phyloP scores from a whole-genome alignment of 2,113 vertebrate genomes.

The Solenodon paradoxus region DNA sequence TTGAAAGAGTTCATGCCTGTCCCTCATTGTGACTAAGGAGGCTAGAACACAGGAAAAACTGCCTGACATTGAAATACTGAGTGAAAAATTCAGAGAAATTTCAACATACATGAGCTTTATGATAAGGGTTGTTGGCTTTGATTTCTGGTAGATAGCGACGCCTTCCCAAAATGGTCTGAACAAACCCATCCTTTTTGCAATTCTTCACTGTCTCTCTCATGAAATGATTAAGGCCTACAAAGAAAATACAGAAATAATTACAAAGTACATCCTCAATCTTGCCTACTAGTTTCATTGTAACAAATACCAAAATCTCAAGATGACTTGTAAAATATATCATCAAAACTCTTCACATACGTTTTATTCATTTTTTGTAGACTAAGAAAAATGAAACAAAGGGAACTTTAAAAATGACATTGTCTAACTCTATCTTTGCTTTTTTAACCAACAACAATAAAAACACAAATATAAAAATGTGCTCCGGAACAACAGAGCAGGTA shows the following conservation, averaged over 20 bases:
- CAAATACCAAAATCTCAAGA: not conserved
- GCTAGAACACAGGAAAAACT: too few species aligned
- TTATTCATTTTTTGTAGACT: not conserved
- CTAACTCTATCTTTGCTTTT: conserved; percentile 11
- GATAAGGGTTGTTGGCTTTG: conserved; percentile 88
- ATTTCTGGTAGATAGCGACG: conserved; percentile 94
- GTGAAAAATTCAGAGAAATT: conserved; percentile 44
- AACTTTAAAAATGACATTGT: conserved; percentile 6
- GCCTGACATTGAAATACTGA: conserved; percentile 50
- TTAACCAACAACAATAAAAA: not conserved
- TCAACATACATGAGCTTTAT: conserved; percentile 91
- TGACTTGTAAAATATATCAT: not conserved
- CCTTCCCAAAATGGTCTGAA: conserved; percentile 94
- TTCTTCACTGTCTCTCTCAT: conserved; percentile 91
- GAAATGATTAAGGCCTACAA: conserved; percentile 92
- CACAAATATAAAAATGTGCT: not conserved
- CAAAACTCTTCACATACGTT: conserved; percentile 8
- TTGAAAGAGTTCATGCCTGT: not conserved
- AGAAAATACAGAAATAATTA: conserved; percentile 57
- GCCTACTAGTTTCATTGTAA: not conserved
- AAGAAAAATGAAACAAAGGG: not conserved
- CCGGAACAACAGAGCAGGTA: not conserved
- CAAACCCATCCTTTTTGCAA: conserved; percentile 91
- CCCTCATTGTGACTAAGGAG: too few species aligned
- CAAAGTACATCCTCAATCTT: not conserved